These are phyloP conservation scores for Dromius quadrimaculatus DNA, from an alignment of 2,888 invertebrate species.

Conservation along the genomic window DNA sequence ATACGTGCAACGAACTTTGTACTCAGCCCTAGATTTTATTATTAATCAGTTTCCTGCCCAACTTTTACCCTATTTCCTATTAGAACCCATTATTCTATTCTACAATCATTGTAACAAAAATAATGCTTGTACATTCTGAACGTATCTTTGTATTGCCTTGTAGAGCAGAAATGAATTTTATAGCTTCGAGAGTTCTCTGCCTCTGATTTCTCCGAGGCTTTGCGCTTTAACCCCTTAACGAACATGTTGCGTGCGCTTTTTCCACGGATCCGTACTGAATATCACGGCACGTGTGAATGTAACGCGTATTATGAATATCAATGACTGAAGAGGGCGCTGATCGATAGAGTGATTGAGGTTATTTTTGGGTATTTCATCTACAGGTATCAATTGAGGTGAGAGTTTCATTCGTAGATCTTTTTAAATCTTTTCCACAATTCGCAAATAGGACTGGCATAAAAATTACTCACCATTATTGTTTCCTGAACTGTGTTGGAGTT, in stretches of 20 bases:
- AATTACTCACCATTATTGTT: no score
- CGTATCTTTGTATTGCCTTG: slow-evolving; percentile 16
- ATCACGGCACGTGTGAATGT: slow-evolving; percentile 36
- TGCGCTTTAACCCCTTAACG: slow-evolving; percentile 24
- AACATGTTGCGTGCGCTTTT: slow-evolving; percentile 41
- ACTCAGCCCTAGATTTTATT: slow-evolving; percentile 5
- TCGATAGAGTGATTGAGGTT: background rate
- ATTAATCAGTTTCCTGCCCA: slow-evolving; percentile 14
- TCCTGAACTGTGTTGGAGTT: no score
- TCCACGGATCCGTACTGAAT: background rate
- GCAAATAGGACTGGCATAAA: background rate
- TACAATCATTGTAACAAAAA: slow-evolving; percentile 8
- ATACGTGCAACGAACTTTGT: slow-evolving; percentile 30
- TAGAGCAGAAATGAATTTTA: slow-evolving; percentile 45
- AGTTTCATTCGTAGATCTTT: background rate
- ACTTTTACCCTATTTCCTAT: background rate
- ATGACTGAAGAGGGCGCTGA: slow-evolving; percentile 10
- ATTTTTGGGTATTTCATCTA: background rate
- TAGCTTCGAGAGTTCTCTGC: slow-evolving; percentile 35
- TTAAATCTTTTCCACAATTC: background rate
- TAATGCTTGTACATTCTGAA: slow-evolving; percentile 24
- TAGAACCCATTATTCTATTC: background rate
- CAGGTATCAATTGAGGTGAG: no score
- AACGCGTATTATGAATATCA: slow-evolving; percentile 43
- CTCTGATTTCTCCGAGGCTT: slow-evolving; percentile 46